Percentiles rank a stretch among this genome's conserved stretches.
Evolutionary conservation across 1,140 invertebrate species (phyloP).

Genomic region (Hirudo medicinalis): DNA sequence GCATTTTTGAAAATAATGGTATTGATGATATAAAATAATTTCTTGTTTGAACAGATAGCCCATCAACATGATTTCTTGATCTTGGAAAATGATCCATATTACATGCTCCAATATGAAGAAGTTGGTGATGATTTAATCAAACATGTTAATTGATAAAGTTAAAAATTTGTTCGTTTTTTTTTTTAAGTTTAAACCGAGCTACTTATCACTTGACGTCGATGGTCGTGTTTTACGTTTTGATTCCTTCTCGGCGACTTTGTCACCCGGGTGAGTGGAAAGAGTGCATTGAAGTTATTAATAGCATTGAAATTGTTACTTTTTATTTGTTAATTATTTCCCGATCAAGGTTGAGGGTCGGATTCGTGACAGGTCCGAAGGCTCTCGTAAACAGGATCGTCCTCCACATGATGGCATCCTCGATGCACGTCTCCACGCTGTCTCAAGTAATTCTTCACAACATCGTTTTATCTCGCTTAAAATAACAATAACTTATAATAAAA

Average conservation of each 20-base stretch:
- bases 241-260: conserved; percentile 65
- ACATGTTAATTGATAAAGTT: not conserved
- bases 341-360: conserved; percentile 19
- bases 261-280: conserved; percentile 31
- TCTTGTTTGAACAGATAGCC: conserved; percentile 43
- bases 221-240: conserved; percentile 63
- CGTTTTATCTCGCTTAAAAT: conserved; percentile 26
- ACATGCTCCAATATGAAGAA: conserved; percentile 54
- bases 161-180: conserved; percentile 10
- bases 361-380: conserved; percentile 26
- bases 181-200: conserved; percentile 43
- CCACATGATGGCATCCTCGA: conserved; percentile 58
- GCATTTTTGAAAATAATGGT: not conserved
- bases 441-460: conserved; percentile 47
- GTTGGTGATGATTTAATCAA: not conserved
- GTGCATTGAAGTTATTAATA: not conserved
- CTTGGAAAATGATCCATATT: conserved; percentile 68
- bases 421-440: conserved; percentile 58
- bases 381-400: conserved; percentile 30
- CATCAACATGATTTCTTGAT: conserved; percentile 63
- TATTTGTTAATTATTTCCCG: no score
- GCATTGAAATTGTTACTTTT: no score
- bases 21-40: not conserved
- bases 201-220: conserved; percentile 60
- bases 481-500: not conserved